phyloP scores from a whole-genome alignment of 1,140 invertebrate genomes.

The Trachymyrmex cornetzi region DNA sequence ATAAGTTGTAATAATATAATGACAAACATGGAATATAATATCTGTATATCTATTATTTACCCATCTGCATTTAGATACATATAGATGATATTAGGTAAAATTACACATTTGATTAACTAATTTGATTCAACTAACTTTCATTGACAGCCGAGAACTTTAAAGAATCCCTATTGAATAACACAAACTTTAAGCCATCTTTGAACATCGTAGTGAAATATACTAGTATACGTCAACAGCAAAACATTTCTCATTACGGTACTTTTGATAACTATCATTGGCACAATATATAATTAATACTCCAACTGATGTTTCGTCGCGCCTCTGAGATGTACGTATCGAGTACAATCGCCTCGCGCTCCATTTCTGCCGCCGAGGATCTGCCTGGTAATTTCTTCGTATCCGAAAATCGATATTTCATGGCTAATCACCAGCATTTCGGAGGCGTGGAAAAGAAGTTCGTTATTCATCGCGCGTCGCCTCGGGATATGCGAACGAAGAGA shows the following conservation, averaged over 20 bases:
- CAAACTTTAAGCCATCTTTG: constrained; percentile 47
- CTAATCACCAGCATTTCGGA: constrained; percentile 87
- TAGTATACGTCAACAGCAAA: constrained; percentile 33
- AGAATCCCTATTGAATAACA: not conserved
- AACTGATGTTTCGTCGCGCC: constrained; percentile 68
- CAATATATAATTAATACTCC: constrained; percentile 58
- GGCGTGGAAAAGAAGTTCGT: constrained; percentile 86
- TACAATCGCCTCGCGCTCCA: constrained; percentile 34
- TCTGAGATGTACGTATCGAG: not conserved
- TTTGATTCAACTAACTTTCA: not conserved
- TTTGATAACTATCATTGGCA: constrained; percentile 53
- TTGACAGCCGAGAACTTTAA: not conserved
- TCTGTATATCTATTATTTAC: too few species aligned
- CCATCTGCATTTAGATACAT: not conserved
- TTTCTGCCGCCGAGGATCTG: constrained; percentile 44
- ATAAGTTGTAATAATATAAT: not conserved
- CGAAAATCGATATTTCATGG: constrained; percentile 87
- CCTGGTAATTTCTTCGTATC: constrained; percentile 80
- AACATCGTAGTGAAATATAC: constrained; percentile 18
- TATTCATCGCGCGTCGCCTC: constrained; percentile 86
- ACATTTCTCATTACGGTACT: constrained; percentile 48
- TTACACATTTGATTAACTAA: not conserved
- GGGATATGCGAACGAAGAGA: constrained; percentile 74
- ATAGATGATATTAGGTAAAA: not conserved
- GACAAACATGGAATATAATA: not conserved